Percentiles rank a stretch among this genome's conserved stretches.
Evolutionary conservation across 2,888 invertebrate species (phyloP).

Genomic region (Pachymerium ferrugineum): DNA sequence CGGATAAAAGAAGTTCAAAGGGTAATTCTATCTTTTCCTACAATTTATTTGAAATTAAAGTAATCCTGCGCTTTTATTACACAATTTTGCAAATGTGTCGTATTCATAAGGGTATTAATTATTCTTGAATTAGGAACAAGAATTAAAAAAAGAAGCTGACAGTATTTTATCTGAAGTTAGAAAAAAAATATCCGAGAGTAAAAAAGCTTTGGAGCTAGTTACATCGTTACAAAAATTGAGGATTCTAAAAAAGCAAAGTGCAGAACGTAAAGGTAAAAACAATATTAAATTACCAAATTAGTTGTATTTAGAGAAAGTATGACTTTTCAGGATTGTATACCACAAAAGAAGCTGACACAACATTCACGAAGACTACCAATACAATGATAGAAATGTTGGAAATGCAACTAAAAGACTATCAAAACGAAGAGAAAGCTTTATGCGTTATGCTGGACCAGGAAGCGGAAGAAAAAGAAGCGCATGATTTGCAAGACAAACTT

Average conservation of each 20-base stretch:
- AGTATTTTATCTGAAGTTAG: constrained; percentile 37
- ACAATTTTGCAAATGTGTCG: too few species aligned
- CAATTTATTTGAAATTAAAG: neutral
- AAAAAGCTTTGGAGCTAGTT: constrained; percentile 35
- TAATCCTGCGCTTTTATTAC: neutral
- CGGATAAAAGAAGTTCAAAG: constrained; percentile 35
- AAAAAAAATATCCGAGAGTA: constrained; percentile 37
- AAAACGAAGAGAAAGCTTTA: constrained; percentile 36
- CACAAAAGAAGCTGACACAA: constrained; percentile 31
- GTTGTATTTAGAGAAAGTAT: too few species aligned
- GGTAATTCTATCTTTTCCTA: constrained; percentile 29
- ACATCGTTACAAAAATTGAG: constrained; percentile 37
- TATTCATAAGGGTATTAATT: neutral
- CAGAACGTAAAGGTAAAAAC: constrained; percentile 34
- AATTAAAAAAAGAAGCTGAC: constrained; percentile 38
- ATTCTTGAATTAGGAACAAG: constrained; percentile 35
- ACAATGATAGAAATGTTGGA: constrained; percentile 28
- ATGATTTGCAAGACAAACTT: constrained; percentile 15
- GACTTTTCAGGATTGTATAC: constrained; percentile 28
- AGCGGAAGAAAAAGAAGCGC: constrained; percentile 33
- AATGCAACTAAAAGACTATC: constrained; percentile 34
- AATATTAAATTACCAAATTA: too few species aligned
- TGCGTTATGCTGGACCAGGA: constrained; percentile 37
- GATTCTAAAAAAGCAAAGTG: constrained; percentile 34
- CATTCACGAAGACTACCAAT: neutral